Conservation (phyloP, 2,113 vertebrate genomes). For the Corythaixoides concolor region DNA sequence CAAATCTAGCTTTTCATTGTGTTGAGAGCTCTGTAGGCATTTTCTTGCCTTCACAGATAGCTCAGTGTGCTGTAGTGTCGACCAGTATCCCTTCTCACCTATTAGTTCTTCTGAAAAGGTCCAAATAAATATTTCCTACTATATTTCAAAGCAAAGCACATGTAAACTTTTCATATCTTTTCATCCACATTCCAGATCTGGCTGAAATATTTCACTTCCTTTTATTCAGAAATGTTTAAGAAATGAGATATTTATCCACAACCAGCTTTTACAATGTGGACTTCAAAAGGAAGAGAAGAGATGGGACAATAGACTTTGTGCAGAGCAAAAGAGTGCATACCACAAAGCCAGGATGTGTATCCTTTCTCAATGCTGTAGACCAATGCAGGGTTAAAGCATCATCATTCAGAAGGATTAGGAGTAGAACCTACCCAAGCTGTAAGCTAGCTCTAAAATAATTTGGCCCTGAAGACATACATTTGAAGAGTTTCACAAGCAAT, state of each 20-base stretch:
- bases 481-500: not conserved
- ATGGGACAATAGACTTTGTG: not conserved
- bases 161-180: not conserved
- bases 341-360: not conserved
- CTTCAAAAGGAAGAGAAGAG: conserved; percentile 14
- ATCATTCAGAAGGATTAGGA: not conserved
- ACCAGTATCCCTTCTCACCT: not conserved
- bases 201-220: conserved; percentile 23
- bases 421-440: not conserved
- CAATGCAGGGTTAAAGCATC: not conserved
- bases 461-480: not conserved
- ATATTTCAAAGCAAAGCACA: conserved; percentile 27
- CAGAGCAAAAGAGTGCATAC: not conserved
- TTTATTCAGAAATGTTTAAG: conserved; percentile 43
- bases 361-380: not conserved
- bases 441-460: not conserved
- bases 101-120: not conserved
- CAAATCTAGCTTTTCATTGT: not conserved
- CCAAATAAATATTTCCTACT: not conserved
- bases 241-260: not conserved
- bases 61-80: not conserved
- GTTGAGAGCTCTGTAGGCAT: not conserved
- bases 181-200: not conserved
- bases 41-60: not conserved
- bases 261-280: not conserved